These are phyloP conservation scores for Pristionchus mayeri DNA, from an alignment of 2,888 invertebrate species.

Conservation along the genomic window DNA sequence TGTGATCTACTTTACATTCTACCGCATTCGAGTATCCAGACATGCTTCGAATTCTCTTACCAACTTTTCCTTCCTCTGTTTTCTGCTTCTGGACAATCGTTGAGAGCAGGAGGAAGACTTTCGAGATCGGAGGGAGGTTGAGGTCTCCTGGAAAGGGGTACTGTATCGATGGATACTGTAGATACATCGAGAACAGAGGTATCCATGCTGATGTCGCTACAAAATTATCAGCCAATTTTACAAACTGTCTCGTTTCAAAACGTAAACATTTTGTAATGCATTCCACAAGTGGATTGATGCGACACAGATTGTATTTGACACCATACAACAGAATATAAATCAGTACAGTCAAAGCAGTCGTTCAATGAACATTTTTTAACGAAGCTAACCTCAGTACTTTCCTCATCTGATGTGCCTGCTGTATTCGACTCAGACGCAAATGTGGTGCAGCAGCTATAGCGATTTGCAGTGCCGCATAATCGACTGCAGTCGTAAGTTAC, in stretches of 20 bases:
- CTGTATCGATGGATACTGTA: not conserved
- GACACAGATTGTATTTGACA: no score
- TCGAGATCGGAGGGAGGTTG: conserved; percentile 62
- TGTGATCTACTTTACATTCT: no score
- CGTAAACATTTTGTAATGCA: no score
- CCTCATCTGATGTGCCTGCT: conserved; percentile 27
- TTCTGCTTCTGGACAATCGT: conserved; percentile 60
- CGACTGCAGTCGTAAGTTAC: not conserved
- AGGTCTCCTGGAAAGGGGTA: not conserved
- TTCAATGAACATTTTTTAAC: no score
- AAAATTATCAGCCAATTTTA: no score
- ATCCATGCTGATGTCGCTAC: no score
- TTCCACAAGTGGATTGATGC: no score
- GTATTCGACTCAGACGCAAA: conserved; percentile 9
- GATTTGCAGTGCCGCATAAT: not conserved
- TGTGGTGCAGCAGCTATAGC: not conserved
- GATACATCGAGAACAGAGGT: no score
- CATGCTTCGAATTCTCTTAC: conserved; percentile 70
- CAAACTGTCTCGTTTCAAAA: no score
- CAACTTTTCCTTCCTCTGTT: conserved; percentile 67
- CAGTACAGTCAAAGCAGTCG: no score
- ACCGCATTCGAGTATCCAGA: conserved; percentile 64
- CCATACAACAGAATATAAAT: no score
- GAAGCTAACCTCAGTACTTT: not conserved
- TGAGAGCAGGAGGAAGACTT: conserved; percentile 71